Conservation (phyloP, 2,113 vertebrate species). For the Misgurnus anguillicaudatus region DNA sequence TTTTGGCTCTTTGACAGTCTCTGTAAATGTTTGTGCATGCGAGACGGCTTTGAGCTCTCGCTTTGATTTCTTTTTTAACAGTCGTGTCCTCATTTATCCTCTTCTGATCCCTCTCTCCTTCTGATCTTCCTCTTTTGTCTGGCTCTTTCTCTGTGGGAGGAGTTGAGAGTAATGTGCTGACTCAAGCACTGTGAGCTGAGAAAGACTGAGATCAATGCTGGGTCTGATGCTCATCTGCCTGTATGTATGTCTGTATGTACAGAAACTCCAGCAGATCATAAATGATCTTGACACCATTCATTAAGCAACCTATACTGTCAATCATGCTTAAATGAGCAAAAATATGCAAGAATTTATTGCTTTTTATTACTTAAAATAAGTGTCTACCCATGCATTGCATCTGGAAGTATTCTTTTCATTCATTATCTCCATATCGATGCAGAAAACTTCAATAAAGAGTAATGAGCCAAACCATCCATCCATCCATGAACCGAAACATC, state of each 20-base stretch:
- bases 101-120: conserved; percentile 33
- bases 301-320: neutral
- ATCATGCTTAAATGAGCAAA: neutral
- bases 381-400: too few species aligned
- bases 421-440: too few species aligned
- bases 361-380: neutral
- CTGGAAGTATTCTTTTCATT: too few species aligned
- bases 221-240: conserved; percentile 9
- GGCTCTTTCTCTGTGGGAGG: conserved; percentile 25
- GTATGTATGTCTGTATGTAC: neutral
- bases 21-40: conserved; percentile 1
- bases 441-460: too few species aligned
- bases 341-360: neutral
- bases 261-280: conserved; percentile 26
- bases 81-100: conserved; percentile 27
- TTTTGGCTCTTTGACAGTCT: neutral
- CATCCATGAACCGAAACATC: neutral
- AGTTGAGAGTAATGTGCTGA: conserved; percentile 57
- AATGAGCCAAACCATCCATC: too few species aligned
- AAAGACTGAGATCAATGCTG: conserved; percentile 45
- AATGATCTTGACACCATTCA: neutral
- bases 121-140: conserved; percentile 46
- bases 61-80: conserved; percentile 1
- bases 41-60: neutral
- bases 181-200: conserved; percentile 6